Conservation (phyloP, 2,797 vertebrate species). For the Amblyraja radiata region DNA sequence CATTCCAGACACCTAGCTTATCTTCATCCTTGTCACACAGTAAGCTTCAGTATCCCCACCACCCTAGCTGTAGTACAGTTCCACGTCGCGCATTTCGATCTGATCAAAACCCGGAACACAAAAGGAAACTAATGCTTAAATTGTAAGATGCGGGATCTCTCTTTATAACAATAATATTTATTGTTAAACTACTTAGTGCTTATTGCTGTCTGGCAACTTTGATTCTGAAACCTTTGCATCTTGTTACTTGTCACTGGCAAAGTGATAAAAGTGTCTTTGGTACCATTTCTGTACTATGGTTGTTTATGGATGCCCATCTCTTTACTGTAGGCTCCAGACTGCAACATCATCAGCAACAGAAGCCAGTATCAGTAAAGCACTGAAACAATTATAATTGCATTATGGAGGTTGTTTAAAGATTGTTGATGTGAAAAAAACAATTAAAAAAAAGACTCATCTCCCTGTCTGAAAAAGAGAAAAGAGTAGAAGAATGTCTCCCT, state of each 20-base stretch:
- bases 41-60: conserved; percentile 52
- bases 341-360: conserved; percentile 74
- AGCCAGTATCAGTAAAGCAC: conserved; percentile 70
- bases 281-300: not conserved
- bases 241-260: not conserved
- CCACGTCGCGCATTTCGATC: conserved; percentile 20
- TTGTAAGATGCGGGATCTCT: not conserved
- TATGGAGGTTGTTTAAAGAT: conserved; percentile 41
- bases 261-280: not conserved
- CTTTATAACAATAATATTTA: not conserved
- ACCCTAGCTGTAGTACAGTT: conserved; percentile 22
- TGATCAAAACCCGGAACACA: conserved; percentile 23
- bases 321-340: conserved; percentile 66
- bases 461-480: not conserved
- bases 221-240: not conserved
- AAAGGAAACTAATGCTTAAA: conserved; percentile 11
- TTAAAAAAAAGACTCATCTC: not conserved
- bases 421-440: conserved; percentile 19
- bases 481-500: conserved; percentile 22
- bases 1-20: conserved; percentile 74
- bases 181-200: not conserved
- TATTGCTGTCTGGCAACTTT: not conserved
- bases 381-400: conserved; percentile 54
- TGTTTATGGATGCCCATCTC: not conserved
- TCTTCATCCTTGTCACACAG: conserved; percentile 63